Percentiles rank a stretch among this genome's conserved stretches.
Conservation (phyloP, 1,140 invertebrate genomes). For the Drosophila eugracilis region DNA sequence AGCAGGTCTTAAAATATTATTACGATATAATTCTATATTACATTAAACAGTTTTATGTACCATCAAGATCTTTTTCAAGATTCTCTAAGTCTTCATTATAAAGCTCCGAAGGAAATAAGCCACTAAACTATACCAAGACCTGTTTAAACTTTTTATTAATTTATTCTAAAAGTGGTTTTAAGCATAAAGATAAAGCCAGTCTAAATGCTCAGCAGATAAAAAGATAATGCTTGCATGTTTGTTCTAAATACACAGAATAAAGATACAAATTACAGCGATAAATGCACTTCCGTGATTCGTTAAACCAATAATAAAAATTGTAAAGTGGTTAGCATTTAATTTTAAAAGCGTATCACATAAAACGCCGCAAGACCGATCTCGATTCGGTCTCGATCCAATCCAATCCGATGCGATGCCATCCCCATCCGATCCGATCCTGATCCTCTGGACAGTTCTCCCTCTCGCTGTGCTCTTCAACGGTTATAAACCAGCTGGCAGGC, state of each 20-base stretch:
- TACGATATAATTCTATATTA: no score
- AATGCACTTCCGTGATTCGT: slow-evolving; percentile 27
- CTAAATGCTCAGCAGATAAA: not conserved
- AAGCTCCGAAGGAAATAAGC: not conserved
- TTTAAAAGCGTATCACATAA: slow-evolving; percentile 50
- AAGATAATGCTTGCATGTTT: not conserved
- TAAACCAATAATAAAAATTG: slow-evolving; percentile 58
- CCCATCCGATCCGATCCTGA: slow-evolving; percentile 1
- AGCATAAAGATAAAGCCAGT: not conserved
- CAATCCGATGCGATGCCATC: not conserved
- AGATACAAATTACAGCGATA: slow-evolving; percentile 8
- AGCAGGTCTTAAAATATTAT: no score
- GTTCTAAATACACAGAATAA: slow-evolving; percentile 1
- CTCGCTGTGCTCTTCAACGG: slow-evolving; percentile 48
- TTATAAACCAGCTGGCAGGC: slow-evolving; percentile 82
- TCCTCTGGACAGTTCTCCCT: slow-evolving; percentile 35
- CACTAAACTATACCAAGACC: not conserved
- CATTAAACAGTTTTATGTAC: no score
- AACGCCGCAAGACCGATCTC: slow-evolving; percentile 26
- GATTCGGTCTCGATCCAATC: not conserved
- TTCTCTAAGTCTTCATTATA: no score
- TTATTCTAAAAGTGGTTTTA: not conserved
- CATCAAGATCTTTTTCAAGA: no score
- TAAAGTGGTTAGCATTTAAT: slow-evolving; percentile 66
- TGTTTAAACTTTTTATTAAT: not conserved